Evolutionary conservation across 1,140 invertebrate genomes (phyloP).

Genomic region (Hyles vespertilio): DNA sequence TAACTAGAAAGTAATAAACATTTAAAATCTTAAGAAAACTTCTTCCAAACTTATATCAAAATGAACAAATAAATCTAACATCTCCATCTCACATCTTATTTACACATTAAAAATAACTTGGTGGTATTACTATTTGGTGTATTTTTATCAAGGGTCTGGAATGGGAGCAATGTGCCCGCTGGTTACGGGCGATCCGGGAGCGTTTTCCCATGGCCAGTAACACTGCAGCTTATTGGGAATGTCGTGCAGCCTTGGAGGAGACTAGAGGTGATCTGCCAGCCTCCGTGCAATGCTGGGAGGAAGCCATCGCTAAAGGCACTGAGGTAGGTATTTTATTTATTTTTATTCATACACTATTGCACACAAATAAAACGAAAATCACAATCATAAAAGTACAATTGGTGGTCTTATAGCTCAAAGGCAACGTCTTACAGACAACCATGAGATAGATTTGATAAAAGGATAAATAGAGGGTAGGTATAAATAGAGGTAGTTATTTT

Average conservation of each 20-base stretch:
- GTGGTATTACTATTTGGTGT: not conserved
- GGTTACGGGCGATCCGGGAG: constrained; percentile 69
- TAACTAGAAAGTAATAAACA: too few relatives aligned
- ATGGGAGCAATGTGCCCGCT: constrained; percentile 74
- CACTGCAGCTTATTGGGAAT: constrained; percentile 77
- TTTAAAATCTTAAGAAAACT: too few relatives aligned
- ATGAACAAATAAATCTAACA: too few relatives aligned
- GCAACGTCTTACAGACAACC: too few relatives aligned
- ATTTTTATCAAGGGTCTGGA: constrained; percentile 44
- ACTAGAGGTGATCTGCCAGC: constrained; percentile 69
- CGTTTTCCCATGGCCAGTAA: constrained; percentile 55
- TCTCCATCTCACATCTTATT: not conserved
- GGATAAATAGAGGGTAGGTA: too few relatives aligned
- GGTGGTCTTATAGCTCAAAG: too few relatives aligned
- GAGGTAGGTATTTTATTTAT: constrained; percentile 65
- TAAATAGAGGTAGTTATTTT: too few relatives aligned
- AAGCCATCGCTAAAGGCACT: constrained; percentile 74
- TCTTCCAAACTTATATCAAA: too few relatives aligned
- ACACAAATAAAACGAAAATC: too few relatives aligned
- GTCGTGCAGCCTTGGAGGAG: constrained; percentile 75
- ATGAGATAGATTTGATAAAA: too few relatives aligned
- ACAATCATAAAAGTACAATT: too few relatives aligned
- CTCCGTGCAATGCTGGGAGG: constrained; percentile 76
- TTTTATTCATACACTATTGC: too few relatives aligned
- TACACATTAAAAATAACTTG: not conserved